Evolutionary conservation across 1,140 invertebrate species (phyloP).

Genomic region (Drosophila ambigua): DNA sequence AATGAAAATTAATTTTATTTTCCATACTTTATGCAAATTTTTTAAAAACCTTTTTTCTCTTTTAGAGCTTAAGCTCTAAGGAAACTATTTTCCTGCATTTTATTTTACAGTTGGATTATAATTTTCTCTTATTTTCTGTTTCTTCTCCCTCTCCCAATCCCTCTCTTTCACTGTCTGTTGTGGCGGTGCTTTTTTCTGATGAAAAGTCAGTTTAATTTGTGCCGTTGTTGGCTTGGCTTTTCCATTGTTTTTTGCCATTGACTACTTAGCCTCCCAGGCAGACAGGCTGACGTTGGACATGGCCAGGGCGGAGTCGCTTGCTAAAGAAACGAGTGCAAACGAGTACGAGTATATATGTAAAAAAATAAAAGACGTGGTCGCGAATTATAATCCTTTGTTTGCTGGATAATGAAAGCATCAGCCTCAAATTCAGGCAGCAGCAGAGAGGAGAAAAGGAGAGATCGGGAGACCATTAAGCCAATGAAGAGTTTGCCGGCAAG

Average conservation of each 20-base stretch:
- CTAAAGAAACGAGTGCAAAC: conserved; percentile 1
- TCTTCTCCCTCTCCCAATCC: conserved; percentile 5
- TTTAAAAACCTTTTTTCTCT: conserved; percentile 3
- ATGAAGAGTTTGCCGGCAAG: conserved; percentile 23
- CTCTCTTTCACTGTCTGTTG: conserved; percentile 17
- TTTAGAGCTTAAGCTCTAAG: conserved; percentile 1
- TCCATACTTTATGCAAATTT: conserved; percentile 17
- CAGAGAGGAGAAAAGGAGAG: conserved; percentile 19
- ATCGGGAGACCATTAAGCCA: conserved; percentile 50
- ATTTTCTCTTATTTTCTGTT: conserved; percentile 32
- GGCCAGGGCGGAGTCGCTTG: conserved; percentile 1
- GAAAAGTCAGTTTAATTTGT: conserved; percentile 43
- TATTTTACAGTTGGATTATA: conserved; percentile 35
- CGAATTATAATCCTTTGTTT: conserved; percentile 71
- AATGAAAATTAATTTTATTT: conserved; percentile 27
- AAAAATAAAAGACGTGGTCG: conserved; percentile 28
- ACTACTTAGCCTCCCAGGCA: conserved; percentile 51
- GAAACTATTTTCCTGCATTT: conserved; percentile 15
- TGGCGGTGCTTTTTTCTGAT: conserved; percentile 38
- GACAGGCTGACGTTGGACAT: conserved; percentile 9
- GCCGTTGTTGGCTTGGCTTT: conserved; percentile 36
- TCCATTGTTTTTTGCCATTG: conserved; percentile 61
- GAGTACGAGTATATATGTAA: not conserved
- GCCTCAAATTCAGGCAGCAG: conserved; percentile 23
- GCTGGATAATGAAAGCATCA: conserved; percentile 57